phyloP scores from a whole-genome alignment of 2,888 invertebrate species.

The Scaptomyza cyrtandrae region DNA sequence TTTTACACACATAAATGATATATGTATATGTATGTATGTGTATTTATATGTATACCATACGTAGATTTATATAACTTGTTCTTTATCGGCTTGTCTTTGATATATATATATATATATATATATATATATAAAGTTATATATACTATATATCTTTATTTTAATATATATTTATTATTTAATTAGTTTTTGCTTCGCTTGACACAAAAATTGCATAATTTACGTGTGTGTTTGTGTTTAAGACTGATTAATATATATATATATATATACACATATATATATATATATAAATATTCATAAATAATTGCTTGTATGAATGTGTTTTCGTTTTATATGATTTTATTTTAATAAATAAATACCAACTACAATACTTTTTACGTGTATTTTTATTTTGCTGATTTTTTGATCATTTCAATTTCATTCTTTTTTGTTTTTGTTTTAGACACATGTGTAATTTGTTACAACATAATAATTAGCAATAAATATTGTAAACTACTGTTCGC shows the following conservation, averaged over 20 bases:
- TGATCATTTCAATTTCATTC: background rate
- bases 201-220: constrained; percentile 34
- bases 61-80: constrained; percentile 36
- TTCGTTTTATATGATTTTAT: constrained; percentile 14
- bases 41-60: constrained; percentile 25
- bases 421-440: constrained; percentile 1
- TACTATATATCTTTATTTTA: constrained; percentile 28
- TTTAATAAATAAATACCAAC: constrained; percentile 60
- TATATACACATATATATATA: background rate
- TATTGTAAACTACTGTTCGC: constrained; percentile 40
- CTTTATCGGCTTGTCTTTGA: constrained; percentile 59
- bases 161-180: constrained; percentile 30
- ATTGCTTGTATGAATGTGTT: constrained; percentile 36
- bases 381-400: constrained; percentile 13
- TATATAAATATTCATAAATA: constrained; percentile 41
- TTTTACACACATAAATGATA: constrained; percentile 71
- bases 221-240: constrained; percentile 28
- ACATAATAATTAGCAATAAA: constrained; percentile 70
- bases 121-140: constrained; percentile 15
- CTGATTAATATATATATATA: background rate
- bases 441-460: constrained; percentile 41
- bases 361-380: constrained; percentile 73
- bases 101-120: constrained; percentile 26
- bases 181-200: constrained; percentile 39
- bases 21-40: constrained; percentile 35